phyloP scores from a whole-genome alignment of 64 coral and sea anemone genomes.

The Montipora efflorescens region DNA sequence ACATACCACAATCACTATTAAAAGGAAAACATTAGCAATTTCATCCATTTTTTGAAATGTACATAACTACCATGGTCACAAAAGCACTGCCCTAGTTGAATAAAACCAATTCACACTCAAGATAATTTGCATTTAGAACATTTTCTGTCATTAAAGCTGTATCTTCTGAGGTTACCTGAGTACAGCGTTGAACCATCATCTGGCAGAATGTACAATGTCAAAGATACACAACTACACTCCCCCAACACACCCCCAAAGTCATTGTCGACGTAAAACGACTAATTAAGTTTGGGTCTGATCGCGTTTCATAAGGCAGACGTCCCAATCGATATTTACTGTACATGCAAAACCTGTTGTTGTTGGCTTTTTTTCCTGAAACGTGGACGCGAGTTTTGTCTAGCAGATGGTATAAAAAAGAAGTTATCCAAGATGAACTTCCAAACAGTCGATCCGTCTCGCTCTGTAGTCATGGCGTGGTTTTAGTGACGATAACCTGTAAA shows the following conservation, averaged over 20 bases:
- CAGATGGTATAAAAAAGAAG: neutral
- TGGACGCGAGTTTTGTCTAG: neutral
- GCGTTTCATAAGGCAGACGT: neutral
- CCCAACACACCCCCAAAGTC: slow-evolving; percentile 11
- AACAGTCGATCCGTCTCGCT: too few relatives aligned
- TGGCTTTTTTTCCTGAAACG: neutral
- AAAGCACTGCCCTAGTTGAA: too few relatives aligned
- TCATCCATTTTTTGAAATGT: too few relatives aligned
- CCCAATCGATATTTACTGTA: neutral
- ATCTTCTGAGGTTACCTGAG: neutral
- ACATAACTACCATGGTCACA: too few relatives aligned
- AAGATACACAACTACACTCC: neutral
- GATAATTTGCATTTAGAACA: too few relatives aligned
- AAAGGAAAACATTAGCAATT: too few relatives aligned
- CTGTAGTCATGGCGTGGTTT: too few relatives aligned
- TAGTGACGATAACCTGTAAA: neutral
- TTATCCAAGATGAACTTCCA: too few relatives aligned
- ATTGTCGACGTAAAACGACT: neutral
- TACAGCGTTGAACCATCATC: neutral
- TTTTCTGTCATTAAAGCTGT: too few relatives aligned
- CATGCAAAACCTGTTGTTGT: neutral
- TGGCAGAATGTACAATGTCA: neutral
- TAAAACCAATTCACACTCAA: too few relatives aligned
- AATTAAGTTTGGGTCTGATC: neutral
- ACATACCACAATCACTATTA: too few relatives aligned